Evolutionary conservation across 2,888 invertebrate genomes (phyloP).

Genomic region (Podotricha telesiphe): DNA sequence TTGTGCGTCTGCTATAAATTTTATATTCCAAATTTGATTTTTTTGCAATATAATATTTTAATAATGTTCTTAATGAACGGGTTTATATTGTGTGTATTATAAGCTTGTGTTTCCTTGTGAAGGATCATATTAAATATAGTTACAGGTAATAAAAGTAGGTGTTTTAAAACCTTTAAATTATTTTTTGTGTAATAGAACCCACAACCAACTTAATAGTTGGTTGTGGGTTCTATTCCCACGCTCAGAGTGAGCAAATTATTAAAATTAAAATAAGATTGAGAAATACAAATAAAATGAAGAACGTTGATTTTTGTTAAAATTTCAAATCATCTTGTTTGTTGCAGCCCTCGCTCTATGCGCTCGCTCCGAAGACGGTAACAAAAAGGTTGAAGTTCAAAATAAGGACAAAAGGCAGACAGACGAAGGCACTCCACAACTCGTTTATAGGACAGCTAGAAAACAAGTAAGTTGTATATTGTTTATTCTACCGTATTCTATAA

Average conservation of each 20-base stretch:
- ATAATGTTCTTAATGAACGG: not conserved
- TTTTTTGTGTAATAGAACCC: no score
- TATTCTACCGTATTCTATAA: not conserved
- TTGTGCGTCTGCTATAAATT: no score
- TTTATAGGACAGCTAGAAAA: constrained; percentile 69
- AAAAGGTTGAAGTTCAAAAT: constrained; percentile 54
- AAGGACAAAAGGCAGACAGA: constrained; percentile 74
- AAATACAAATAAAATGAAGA: no score
- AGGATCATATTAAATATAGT: not conserved
- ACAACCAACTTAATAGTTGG: no score
- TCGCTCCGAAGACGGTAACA: constrained; percentile 63
- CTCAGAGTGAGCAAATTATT: no score
- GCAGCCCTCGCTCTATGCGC: constrained; percentile 67
- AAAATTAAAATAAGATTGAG: no score
- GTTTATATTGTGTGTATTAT: not conserved
- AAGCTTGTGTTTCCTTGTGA: not conserved
- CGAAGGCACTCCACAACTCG: constrained; percentile 57
- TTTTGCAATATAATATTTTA: not conserved
- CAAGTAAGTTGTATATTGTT: constrained; percentile 56
- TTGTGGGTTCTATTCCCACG: no score
- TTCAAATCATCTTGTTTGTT: constrained; percentile 53
- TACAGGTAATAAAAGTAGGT: no score
- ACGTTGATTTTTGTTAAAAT: not conserved
- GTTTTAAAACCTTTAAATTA: no score
- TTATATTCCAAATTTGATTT: no score